Base-by-base conservation (phyloP, 2,888 invertebrate genomes). In the Monoplex corrugatus region DNA sequence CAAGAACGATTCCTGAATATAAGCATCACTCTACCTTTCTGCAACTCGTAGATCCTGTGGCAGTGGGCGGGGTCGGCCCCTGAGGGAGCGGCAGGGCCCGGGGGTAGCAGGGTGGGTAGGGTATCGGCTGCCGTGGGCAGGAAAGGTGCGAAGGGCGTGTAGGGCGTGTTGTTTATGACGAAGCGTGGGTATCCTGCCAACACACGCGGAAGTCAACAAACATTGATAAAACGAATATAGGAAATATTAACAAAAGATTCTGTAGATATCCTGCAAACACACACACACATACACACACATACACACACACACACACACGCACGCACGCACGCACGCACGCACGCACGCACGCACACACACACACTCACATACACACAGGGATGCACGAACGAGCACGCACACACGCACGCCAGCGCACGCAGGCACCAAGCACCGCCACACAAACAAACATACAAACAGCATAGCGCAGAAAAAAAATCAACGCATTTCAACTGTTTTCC, bases 21-120 rank as follows among this genome's bases (percentile, higher is more conserved):
- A n/a, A n/a, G n/a, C n/a, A n/a, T n/a, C n/a, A n/a, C 40, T 89
- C 86, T 89, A 94, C 94, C 94, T 94, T 94, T 94, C 44, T 94
- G 94, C 40, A 94, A 92, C 87, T 94, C 94, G 87, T 94, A 94
- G 38, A 94, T 94, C 84, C 94, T 90, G 90, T 94, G 94, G 85
- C 93, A 93, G 50, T 91, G 90, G 88, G 89, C 45, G 92, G 90
- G 28, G 92, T 87, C 94, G 90, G 78, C 38, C 19, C 43, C 93
- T 91, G 86, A 93, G 89, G 89, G 44, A 10, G 91, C 92, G 80
- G 87, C 40, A 92, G 90, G 63, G 91, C 91, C 68, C 91, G 90
- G 88, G 90, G 90, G 72, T 91, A 89, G n/a, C 92, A 85, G 94
- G 90, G 44, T 75, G n/a, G 57, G 94, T 92, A 86, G 93, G 89